Percentiles rank a stretch among this genome's conserved stretches.
Conservation (phyloP, 2,888 invertebrate species). For the Ptilodon capucinus region DNA sequence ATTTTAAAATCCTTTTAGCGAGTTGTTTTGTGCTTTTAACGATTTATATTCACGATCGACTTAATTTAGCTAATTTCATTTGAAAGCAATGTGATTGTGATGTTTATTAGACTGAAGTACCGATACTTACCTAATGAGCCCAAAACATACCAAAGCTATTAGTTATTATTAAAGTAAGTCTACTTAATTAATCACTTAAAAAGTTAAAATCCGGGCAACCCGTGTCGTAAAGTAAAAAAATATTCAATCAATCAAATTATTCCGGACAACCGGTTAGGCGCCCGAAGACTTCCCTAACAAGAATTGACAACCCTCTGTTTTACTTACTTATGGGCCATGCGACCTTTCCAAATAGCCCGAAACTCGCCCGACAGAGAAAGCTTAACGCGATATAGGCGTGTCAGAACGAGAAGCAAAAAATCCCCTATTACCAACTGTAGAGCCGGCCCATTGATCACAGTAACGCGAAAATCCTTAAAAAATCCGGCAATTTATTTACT, state of each 20-base stretch:
- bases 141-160: too few relatives aligned
- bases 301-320: slow-evolving; percentile 59
- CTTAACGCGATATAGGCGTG: slow-evolving; percentile 24
- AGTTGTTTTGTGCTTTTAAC: neutral
- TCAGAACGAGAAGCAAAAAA: slow-evolving; percentile 49
- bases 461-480: slow-evolving; percentile 75
- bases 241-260: slow-evolving; percentile 54
- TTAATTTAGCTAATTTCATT: neutral
- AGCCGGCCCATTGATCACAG: slow-evolving; percentile 76
- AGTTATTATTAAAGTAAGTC: too few relatives aligned
- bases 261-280: slow-evolving; percentile 42
- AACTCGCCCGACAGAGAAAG: slow-evolving; percentile 43
- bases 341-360: slow-evolving; percentile 54
- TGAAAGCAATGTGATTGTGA: neutral
- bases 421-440: slow-evolving; percentile 71
- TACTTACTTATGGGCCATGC: slow-evolving; percentile 42
- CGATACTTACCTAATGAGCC: too few relatives aligned
- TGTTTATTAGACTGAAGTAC: too few relatives aligned
- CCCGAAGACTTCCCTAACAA: slow-evolving; percentile 61
- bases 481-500: slow-evolving; percentile 79
- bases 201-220: neutral
- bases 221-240: neutral
- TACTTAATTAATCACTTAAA: neutral
- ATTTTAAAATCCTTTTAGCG: slow-evolving; percentile 27
- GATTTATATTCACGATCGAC: too few relatives aligned